A percentile compares a stretch with the other conserved stretches of the same genome.
phyloP scores from a whole-genome alignment of 2,888 invertebrate species.

The Hanleya hanleyi region DNA sequence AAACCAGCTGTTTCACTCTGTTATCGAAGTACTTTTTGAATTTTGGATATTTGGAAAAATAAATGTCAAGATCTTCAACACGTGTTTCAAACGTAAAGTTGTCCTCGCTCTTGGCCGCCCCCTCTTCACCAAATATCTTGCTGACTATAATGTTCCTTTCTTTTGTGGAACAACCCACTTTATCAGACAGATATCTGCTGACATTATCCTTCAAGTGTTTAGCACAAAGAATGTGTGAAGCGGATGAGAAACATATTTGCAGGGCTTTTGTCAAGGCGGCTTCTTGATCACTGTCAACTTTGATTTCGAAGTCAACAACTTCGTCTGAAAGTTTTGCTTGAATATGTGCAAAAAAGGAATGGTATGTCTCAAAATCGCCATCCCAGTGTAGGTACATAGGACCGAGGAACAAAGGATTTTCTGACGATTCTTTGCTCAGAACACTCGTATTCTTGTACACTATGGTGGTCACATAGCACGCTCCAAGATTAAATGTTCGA shows the following conservation, averaged over 20 bases:
- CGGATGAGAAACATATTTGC: constrained; percentile 2
- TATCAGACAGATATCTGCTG: constrained; percentile 10
- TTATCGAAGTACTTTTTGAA: not conserved
- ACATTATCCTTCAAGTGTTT: constrained; percentile 29
- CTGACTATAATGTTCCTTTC: constrained; percentile 10
- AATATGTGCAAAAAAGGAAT: constrained; percentile 27
- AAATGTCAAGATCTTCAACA: not conserved
- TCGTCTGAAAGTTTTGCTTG: constrained; percentile 1
- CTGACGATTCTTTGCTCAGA: not conserved
- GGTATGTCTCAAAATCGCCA: constrained; percentile 17
- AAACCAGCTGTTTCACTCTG: not conserved
- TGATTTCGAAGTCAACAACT: not conserved
- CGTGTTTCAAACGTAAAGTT: not conserved
- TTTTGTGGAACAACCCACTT: constrained; percentile 5
- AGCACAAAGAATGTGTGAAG: constrained; percentile 11
- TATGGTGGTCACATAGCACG: constrained; percentile 14
- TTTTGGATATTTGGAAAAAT: not conserved
- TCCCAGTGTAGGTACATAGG: constrained; percentile 26
- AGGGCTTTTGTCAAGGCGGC: constrained; percentile 25
- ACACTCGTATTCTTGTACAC: constrained; percentile 18
- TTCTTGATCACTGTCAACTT: constrained; percentile 24
- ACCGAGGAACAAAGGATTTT: no score
- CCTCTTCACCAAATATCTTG: not conserved
- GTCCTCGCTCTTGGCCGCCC: not conserved
- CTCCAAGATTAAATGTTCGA: constrained; percentile 26